Percentiles rank a stretch among this genome's conserved stretches.
Evolutionary conservation across 2,888 invertebrate genomes (phyloP).

Genomic region (Rotaria socialis): DNA sequence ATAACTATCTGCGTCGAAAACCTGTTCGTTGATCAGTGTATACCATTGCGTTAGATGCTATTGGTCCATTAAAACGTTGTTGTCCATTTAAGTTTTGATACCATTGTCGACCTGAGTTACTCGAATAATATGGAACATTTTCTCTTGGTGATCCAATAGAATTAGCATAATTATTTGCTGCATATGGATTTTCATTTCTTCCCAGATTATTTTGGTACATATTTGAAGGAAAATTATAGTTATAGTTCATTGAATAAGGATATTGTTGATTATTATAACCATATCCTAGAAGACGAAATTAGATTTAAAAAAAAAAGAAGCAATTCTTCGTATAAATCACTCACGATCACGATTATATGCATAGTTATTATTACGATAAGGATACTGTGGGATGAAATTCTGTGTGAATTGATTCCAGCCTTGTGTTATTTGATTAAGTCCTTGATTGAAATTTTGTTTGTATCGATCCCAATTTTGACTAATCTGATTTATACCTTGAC

Average conservation of each 20-base stretch:
- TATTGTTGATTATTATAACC: neutral
- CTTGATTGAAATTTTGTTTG: neutral
- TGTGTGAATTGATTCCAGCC: neutral
- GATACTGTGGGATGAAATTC: neutral
- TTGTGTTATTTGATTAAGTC: neutral
- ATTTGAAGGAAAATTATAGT: neutral
- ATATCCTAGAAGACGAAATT: neutral
- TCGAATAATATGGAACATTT: no score
- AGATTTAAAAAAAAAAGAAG: neutral
- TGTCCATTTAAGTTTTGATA: no score
- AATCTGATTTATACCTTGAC: neutral
- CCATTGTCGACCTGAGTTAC: no score
- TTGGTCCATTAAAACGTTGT: no score
- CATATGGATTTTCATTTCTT: neutral
- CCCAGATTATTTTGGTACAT: neutral
- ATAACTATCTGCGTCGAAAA: no score
- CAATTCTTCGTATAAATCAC: neutral
- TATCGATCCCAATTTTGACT: neutral
- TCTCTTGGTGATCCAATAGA: no score
- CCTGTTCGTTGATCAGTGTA: no score
- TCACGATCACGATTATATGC: slow-evolving; percentile 4
- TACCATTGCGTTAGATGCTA: no score
- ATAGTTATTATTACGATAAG: neutral
- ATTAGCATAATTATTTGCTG: no score
- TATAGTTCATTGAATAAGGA: neutral